Evolutionary conservation across 2,888 invertebrate species (phyloP).

Genomic region (Drosophila stalkeri): DNA sequence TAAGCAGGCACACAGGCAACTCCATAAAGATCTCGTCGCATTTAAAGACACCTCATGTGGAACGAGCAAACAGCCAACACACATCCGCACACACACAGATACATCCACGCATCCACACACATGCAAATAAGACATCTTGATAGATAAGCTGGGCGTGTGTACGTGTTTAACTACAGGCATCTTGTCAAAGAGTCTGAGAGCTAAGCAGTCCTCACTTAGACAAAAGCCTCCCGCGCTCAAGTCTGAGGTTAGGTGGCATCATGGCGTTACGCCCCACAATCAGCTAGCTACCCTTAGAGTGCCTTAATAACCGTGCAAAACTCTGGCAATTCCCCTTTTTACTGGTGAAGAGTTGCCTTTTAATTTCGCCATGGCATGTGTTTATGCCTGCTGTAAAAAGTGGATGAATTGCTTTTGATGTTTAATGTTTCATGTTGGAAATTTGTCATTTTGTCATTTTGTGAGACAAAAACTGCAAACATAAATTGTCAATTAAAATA

Average conservation of each 20-base stretch:
- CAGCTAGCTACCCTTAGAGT: slow-evolving; percentile 29
- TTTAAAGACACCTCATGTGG: slow-evolving; percentile 81
- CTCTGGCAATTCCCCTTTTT: slow-evolving; percentile 47
- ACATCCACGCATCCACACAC: slow-evolving; percentile 29
- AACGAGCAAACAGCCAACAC: slow-evolving; percentile 59
- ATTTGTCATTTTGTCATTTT: slow-evolving; percentile 24
- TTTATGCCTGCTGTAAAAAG: slow-evolving; percentile 52
- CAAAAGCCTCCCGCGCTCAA: slow-evolving; percentile 36
- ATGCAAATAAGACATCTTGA: slow-evolving; percentile 52
- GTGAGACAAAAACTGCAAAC: slow-evolving; percentile 13
- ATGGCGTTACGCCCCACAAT: slow-evolving; percentile 32
- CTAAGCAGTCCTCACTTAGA: slow-evolving; percentile 54
- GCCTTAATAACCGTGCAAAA: slow-evolving; percentile 53
- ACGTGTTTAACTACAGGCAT: slow-evolving; percentile 72
- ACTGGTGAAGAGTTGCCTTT: slow-evolving; percentile 43
- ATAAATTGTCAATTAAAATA: slow-evolving; percentile 57
- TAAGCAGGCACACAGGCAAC: slow-evolving; percentile 52
- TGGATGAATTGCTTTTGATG: slow-evolving; percentile 34
- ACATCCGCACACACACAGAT: slow-evolving; percentile 32
- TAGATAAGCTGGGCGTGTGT: slow-evolving; percentile 62
- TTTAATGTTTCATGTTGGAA: slow-evolving; percentile 22
- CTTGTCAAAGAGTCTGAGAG: slow-evolving; percentile 49
- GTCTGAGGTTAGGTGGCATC: slow-evolving; percentile 17
- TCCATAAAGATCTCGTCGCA: slow-evolving; percentile 79
- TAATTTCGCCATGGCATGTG: slow-evolving; percentile 64